Conservation (phyloP, 2,888 invertebrate species). For the Automeris io region DNA sequence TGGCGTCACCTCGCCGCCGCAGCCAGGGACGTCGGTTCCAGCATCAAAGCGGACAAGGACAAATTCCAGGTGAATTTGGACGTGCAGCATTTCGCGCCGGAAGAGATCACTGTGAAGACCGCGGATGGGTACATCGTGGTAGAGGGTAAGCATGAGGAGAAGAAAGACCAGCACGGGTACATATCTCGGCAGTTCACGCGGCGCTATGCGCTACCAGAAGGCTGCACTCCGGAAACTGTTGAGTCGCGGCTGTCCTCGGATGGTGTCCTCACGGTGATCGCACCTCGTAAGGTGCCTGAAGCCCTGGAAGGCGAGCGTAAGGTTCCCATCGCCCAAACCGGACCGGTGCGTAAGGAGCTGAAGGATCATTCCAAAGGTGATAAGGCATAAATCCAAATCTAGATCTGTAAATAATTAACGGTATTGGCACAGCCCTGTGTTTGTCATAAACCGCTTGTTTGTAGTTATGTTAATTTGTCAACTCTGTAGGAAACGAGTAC, state of each 20-base stretch:
- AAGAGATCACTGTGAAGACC: slow-evolving; percentile 86
- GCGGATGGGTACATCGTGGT: slow-evolving; percentile 82
- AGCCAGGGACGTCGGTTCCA: slow-evolving; percentile 69
- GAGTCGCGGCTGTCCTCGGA: slow-evolving; percentile 85
- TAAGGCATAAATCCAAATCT: slow-evolving; percentile 25
- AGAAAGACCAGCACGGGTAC: slow-evolving; percentile 84
- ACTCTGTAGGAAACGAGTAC: background rate
- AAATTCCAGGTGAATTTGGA: slow-evolving; percentile 80
- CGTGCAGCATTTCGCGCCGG: slow-evolving; percentile 85
- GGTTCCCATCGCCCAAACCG: slow-evolving; percentile 79
- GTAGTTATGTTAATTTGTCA: too few relatives aligned
- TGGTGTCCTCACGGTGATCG: slow-evolving; percentile 83
- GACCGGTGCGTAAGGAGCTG: slow-evolving; percentile 73
- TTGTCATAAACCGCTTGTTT: too few relatives aligned
- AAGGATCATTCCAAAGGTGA: slow-evolving; percentile 68
- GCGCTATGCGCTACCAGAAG: slow-evolving; percentile 85
- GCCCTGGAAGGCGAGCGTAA: slow-evolving; percentile 64
- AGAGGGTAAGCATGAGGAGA: slow-evolving; percentile 88
- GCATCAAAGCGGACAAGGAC: slow-evolving; percentile 67
- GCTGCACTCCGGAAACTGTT: slow-evolving; percentile 81
- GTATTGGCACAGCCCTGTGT: background rate
- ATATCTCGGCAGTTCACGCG: slow-evolving; percentile 86
- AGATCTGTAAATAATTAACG: too few relatives aligned
- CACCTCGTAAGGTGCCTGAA: slow-evolving; percentile 65
- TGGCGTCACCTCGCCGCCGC: slow-evolving; percentile 67